These are phyloP conservation scores for Vidua macroura DNA, from an alignment of 2,113 vertebrate species.

Conservation along the genomic window DNA sequence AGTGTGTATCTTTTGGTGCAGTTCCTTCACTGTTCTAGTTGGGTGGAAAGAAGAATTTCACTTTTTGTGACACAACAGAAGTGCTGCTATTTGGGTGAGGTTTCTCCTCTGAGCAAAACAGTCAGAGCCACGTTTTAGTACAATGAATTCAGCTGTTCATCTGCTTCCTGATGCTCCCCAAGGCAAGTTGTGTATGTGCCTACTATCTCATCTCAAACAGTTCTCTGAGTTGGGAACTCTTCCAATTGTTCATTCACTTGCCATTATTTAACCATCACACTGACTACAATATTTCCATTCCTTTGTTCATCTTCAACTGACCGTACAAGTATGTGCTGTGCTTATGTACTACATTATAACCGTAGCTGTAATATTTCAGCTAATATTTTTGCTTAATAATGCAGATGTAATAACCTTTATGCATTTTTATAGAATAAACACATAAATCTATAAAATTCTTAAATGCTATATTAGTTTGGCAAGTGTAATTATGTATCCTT, in stretches of 20 bases:
- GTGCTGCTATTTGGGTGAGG: not conserved
- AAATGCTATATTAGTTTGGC: not conserved
- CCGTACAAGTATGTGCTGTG: fast-evolving
- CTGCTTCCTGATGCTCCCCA: not conserved
- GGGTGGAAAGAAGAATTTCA: not conserved
- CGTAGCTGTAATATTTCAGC: not conserved
- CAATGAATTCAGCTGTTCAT: not conserved
- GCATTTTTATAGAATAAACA: not conserved
- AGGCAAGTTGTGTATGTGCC: not conserved
- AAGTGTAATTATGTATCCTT: not conserved
- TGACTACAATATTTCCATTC: not conserved
- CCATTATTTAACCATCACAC: not conserved
- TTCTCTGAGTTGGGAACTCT: not conserved
- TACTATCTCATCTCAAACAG: not conserved
- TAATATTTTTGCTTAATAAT: not conserved
- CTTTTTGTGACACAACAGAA: not conserved
- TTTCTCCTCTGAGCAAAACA: not conserved
- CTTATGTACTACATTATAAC: not conserved
- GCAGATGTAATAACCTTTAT: not conserved
- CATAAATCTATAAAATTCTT: not conserved
- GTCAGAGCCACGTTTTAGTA: not conserved
- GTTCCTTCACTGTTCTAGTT: not conserved
- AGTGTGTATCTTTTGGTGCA: not conserved
- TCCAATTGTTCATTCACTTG: not conserved
- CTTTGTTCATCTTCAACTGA: not conserved